Percentiles rank a stretch among this genome's conserved stretches.
Evolutionary conservation across 2,888 invertebrate genomes (phyloP).

Genomic region (Temnothorax rugatulus): DNA sequence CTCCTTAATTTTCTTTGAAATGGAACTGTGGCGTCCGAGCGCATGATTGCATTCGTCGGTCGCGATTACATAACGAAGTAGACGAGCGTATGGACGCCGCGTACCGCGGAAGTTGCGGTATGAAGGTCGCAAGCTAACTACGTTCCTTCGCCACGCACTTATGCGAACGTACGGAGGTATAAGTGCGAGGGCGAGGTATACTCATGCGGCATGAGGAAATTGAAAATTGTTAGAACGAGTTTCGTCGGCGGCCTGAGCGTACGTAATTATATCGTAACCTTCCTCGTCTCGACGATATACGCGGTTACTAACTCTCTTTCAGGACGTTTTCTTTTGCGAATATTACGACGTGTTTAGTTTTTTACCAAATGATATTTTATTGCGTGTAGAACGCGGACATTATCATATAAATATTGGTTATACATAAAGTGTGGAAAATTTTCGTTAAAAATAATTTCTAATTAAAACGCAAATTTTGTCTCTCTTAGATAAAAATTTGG

Average conservation of each 20-base stretch:
- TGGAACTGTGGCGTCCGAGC: slow-evolving; percentile 46
- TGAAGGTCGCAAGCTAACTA: slow-evolving; percentile 55
- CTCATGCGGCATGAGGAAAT: slow-evolving; percentile 66
- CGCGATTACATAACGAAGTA: slow-evolving; percentile 62
- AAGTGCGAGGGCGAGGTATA: slow-evolving; percentile 48
- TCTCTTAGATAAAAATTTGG: too few relatives aligned
- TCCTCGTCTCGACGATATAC: slow-evolving; percentile 41
- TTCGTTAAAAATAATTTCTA: not conserved
- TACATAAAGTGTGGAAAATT: not conserved
- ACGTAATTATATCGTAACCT: slow-evolving; percentile 55
- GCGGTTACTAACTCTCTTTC: slow-evolving; percentile 28
- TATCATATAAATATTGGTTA: not conserved
- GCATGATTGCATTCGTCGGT: slow-evolving; percentile 53
- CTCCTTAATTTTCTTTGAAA: slow-evolving; percentile 57
- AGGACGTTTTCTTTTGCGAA: slow-evolving; percentile 24
- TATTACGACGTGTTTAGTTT: slow-evolving; percentile 24
- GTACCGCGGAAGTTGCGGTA: slow-evolving; percentile 61
- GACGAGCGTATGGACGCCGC: slow-evolving; percentile 39
- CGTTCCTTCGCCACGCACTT: slow-evolving; percentile 29
- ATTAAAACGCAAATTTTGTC: not conserved
- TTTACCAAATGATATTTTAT: slow-evolving; percentile 17
- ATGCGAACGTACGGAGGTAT: slow-evolving; percentile 34
- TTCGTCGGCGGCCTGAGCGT: slow-evolving; percentile 31
- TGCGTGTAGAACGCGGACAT: not conserved
- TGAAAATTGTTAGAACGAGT: slow-evolving; percentile 71